Base-by-base conservation (phyloP, 2,888 invertebrate genomes). In the Xylota segnis region DNA sequence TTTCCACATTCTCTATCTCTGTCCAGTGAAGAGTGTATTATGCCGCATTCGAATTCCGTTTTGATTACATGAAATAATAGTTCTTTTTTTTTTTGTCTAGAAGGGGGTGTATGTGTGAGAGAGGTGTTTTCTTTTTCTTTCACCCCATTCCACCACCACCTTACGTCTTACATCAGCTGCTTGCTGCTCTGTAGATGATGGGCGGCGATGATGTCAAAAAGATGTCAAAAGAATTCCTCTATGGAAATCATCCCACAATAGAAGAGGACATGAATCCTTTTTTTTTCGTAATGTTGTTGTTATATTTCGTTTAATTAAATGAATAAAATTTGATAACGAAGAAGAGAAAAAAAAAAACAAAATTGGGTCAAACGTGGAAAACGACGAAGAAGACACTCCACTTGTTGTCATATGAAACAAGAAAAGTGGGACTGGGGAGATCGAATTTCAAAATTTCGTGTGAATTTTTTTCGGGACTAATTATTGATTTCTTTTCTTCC, bases 81-180 rank as follows among this genome's bases (percentile, higher is more conserved):
- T 18, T 6, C 27, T 29, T 52, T 23, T 23, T 29, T 52, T 52
- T 34, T 37, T 10, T 37, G 9, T 59, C 27, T 14, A 3, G 34
- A 12, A 4, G 16, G 9, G 34, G 47, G 32, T 40, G 45, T 29
- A 47, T 71, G 29, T 61, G 43, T 47, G 45, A 40, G 29, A 52
- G 59, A 56, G 78, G 68, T 65, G 74, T 78, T 74, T n/a, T 14
- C 6, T 54, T 63, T 79, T 74, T 54, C 29, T 43, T 65, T 16
- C 65, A 61, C 27, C 65, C 66, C 52, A 81, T 61, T 71, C 61
- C 70, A 71, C n/a, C 54, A 29, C 56, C 40, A 70, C 12, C 58
- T 75, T 75, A 37, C 54, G 61, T 76, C 77, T 82, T 82, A 86
- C 86, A 86, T 86, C 86, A 86, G 86, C 86, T 86, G 86, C 54